Evolutionary conservation across 2,888 invertebrate genomes (phyloP).

Genomic region (Zygogramma bicolorata): DNA sequence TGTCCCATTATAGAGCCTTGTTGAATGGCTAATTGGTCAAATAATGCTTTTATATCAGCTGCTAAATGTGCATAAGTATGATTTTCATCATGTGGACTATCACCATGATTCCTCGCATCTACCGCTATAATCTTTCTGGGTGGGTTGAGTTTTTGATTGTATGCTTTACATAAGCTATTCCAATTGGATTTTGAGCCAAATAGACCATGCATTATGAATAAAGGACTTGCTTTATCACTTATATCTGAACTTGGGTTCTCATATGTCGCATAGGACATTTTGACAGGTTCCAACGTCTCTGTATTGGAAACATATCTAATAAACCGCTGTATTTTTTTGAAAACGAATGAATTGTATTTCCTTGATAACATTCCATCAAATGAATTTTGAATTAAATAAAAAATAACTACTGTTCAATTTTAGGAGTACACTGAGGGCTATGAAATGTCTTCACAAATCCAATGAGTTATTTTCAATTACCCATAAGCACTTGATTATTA

Average conservation of each 20-base stretch:
- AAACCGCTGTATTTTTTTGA: background rate
- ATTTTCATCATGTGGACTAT: slow-evolving; percentile 83
- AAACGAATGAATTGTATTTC: background rate
- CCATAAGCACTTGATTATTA: too few relatives aligned
- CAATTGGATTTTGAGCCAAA: slow-evolving; percentile 91
- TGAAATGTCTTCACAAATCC: too few relatives aligned
- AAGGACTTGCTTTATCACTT: slow-evolving; percentile 66
- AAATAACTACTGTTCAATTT: too few relatives aligned
- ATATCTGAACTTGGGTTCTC: slow-evolving; percentile 65
- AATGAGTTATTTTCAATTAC: too few relatives aligned
- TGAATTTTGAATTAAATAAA: background rate
- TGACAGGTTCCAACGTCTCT: slow-evolving; percentile 67
- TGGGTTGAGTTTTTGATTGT: slow-evolving; percentile 72
- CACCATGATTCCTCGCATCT: slow-evolving; percentile 96
- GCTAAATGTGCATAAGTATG: slow-evolving; percentile 83
- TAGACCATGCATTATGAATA: slow-evolving; percentile 89
- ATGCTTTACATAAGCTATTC: slow-evolving; percentile 79
- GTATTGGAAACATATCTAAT: slow-evolving; percentile 21
- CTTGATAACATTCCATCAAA: background rate
- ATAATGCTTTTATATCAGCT: slow-evolving; percentile 77
- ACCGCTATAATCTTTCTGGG: slow-evolving; percentile 81
- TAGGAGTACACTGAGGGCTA: too few relatives aligned
- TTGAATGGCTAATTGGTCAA: slow-evolving; percentile 74
- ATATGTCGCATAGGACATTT: slow-evolving; percentile 77
- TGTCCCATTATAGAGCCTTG: slow-evolving; percentile 86